Evolutionary conservation across 2,797 vertebrate species (phyloP).

Genomic region (Iguana delicatissima): DNA sequence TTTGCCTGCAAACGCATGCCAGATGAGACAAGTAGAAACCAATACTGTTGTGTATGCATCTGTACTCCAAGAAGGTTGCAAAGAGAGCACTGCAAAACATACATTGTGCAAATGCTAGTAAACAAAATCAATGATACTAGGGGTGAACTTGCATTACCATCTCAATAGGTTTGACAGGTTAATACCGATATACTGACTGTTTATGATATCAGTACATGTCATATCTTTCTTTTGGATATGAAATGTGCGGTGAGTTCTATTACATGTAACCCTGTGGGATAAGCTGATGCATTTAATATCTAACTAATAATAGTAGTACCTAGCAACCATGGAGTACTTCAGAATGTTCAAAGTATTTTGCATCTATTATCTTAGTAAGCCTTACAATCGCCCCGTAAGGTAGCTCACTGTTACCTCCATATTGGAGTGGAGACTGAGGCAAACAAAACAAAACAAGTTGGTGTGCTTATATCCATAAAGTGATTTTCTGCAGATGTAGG

Average conservation of each 20-base stretch:
- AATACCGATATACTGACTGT: conserved; percentile 47
- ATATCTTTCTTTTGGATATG: conserved; percentile 32
- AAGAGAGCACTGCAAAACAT: conserved; percentile 40
- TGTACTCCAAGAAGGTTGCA: conserved; percentile 49
- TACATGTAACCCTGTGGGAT: conserved; percentile 32
- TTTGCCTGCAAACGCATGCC: conserved; percentile 75
- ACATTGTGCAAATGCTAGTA: conserved; percentile 5
- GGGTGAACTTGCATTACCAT: conserved; percentile 15
- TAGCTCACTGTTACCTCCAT: background rate
- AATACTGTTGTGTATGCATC: conserved; percentile 43
- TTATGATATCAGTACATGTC: conserved; percentile 28
- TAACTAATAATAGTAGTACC: background rate
- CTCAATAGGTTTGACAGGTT: conserved; percentile 48
- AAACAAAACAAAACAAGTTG: background rate
- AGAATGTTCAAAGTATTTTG: background rate
- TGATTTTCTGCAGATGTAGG: background rate
- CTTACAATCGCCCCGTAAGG: background rate
- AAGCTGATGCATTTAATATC: conserved; percentile 17
- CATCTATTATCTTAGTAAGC: background rate
- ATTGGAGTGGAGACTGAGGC: background rate
- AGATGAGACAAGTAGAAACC: conserved; percentile 67
- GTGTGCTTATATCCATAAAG: background rate
- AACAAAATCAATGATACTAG: rapidly evolving
- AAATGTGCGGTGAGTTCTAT: conserved; percentile 49
- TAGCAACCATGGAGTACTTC: background rate